These are phyloP conservation scores for Aradophagus sp. DNA, from an alignment of 1,140 invertebrate species.

Conservation along the genomic window DNA sequence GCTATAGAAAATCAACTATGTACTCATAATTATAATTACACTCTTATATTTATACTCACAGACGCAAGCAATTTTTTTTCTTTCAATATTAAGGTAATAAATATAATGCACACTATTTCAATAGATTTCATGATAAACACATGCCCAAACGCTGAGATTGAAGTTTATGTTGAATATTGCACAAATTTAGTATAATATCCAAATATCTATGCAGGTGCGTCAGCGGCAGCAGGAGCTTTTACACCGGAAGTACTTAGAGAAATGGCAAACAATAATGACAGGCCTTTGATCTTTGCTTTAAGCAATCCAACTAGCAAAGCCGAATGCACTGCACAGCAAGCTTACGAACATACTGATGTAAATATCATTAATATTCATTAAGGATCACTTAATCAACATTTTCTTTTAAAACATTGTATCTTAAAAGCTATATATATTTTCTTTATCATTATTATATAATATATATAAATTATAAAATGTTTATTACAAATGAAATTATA, in stretches of 20 bases:
- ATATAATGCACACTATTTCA: neutral
- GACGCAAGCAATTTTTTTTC: conserved; percentile 1
- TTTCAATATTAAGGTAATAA: neutral
- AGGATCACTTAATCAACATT: conserved; percentile 7
- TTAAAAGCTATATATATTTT: no score
- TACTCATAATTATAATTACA: no score
- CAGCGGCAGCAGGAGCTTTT: conserved; percentile 91
- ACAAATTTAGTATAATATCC: conserved; percentile 37
- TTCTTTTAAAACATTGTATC: no score
- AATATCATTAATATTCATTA: conserved; percentile 56
- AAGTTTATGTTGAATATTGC: conserved; percentile 45
- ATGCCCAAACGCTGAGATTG: neutral
- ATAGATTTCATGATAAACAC: no score
- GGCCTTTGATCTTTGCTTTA: conserved; percentile 94
- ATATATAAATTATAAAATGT: no score
- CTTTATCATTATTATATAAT: no score
- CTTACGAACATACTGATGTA: conserved; percentile 90
- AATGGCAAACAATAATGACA: conserved; percentile 90
- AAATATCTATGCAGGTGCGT: conserved; percentile 81
- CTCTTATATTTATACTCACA: no score
- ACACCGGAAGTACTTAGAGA: conserved; percentile 87
- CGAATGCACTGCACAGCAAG: conserved; percentile 96
- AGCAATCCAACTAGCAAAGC: conserved; percentile 97
- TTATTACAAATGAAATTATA: no score
- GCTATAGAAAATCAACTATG: no score